Conservation (phyloP, 2,113 vertebrate genomes). For the Triplophysa tibetana region DNA sequence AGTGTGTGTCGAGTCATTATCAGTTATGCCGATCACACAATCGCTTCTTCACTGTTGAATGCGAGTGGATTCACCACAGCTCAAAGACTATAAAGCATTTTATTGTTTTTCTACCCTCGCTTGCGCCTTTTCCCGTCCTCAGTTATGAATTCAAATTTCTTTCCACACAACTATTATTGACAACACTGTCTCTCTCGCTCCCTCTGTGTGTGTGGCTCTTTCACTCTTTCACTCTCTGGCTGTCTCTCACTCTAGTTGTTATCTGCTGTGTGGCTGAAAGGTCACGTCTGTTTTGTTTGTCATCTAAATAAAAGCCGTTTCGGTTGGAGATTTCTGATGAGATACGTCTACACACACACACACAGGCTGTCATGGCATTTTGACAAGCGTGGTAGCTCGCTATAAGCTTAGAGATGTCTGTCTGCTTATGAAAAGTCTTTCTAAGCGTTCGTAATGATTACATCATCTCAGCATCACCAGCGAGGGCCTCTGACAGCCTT, state of each 20-base stretch:
- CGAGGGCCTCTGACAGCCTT: neutral
- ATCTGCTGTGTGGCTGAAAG: constrained; percentile 68
- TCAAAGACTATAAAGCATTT: neutral
- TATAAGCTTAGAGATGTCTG: constrained; percentile 44
- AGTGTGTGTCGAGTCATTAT: constrained; percentile 36
- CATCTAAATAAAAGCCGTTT: constrained; percentile 71
- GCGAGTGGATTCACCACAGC: constrained; percentile 12
- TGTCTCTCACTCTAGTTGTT: constrained; percentile 51
- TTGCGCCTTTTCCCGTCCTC: neutral
- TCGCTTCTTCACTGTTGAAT: constrained; percentile 20
- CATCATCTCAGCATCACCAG: neutral
- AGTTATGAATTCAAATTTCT: neutral
- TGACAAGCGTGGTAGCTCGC: constrained; percentile 41
- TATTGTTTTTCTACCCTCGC: neutral
- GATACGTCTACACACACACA: constrained; percentile 55
- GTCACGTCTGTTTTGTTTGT: constrained; percentile 78
- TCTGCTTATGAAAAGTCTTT: constrained; percentile 19
- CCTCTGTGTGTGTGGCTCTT: constrained; percentile 9
- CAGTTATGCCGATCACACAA: constrained; percentile 27
- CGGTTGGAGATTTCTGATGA: constrained; percentile 68
- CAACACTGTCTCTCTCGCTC: constrained; percentile 26
- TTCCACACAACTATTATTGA: neutral
- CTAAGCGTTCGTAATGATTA: constrained; percentile 18
- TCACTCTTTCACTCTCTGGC: constrained; percentile 36
- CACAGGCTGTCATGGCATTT: constrained; percentile 32